Percentiles rank a stretch among this genome's conserved stretches.
These are phyloP conservation scores for Strigamia transsilvanica DNA, from an alignment of 2,888 invertebrate species.

Conservation along the genomic window DNA sequence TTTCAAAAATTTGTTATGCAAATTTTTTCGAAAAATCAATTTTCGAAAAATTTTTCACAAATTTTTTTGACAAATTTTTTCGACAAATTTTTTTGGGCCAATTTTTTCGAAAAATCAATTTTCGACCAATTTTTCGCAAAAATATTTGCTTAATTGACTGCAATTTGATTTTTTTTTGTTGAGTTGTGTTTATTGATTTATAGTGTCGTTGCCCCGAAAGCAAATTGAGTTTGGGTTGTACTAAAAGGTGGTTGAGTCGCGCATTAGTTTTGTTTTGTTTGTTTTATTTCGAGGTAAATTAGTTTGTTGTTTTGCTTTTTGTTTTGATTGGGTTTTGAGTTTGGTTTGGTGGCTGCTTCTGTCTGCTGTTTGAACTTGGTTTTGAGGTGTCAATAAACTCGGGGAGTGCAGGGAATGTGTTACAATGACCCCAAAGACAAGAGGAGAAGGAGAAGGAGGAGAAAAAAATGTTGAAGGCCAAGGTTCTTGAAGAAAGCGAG, in stretches of 20 bases:
- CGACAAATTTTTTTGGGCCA: too few relatives aligned
- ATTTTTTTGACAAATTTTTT: too few relatives aligned
- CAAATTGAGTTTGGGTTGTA: neutral
- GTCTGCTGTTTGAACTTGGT: neutral
- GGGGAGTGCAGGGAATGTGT: constrained; percentile 32
- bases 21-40: too few relatives aligned
- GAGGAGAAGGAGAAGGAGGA: neutral
- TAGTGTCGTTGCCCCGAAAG: neutral
- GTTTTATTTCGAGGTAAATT: neutral
- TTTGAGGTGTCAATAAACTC: constrained; percentile 19
- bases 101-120: too few relatives aligned
- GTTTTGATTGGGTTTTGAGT: neutral
- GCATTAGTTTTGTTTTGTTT: neutral
- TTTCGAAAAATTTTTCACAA: too few relatives aligned
- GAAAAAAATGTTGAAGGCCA: constrained; percentile 12
- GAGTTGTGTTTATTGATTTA: neutral
- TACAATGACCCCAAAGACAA: constrained; percentile 35
- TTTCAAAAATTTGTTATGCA: too few relatives aligned
- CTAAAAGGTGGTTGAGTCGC: neutral
- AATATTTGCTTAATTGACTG: too few relatives aligned
- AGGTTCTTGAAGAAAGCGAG: constrained; percentile 12
- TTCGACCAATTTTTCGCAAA: too few relatives aligned
- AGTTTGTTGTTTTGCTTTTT: neutral
- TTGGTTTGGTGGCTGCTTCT: neutral
- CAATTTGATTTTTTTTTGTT: neutral